Base-by-base conservation (phyloP, 2,888 invertebrate genomes). In the Macrosoma leucophasiata region DNA sequence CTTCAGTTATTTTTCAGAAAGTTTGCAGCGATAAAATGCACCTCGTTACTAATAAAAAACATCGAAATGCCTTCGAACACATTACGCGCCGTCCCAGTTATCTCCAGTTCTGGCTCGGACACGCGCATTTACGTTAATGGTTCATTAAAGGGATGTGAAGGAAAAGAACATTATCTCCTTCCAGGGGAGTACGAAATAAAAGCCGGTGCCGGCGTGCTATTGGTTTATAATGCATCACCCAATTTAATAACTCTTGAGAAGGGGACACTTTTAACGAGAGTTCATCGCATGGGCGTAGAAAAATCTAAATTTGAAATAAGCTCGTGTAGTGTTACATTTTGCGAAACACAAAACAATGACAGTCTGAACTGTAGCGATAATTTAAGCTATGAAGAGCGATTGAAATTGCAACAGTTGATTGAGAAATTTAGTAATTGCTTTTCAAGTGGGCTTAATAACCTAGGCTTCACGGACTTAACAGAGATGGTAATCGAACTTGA, bases 401-500 rank as follows among this genome's bases (percentile, higher is more conserved):
- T 4, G 7, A 6, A 27, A 15, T 27, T 43, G 6, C 10, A 29
- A 12, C 5, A 17, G 2, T 17, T 39, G 3, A 4, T 44, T 5
- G 8, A 12, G 0, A 13, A 32, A 7, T 42, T 34, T 24, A 25
- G 22, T 8, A 21, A 29, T 9, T 46, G 48, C 28, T 50, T 50
- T 28, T 41, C 46, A 0, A 30, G 4, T 6, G 24, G 29, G 8
- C 13, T 51, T 1, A n/a, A 28, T 0, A 42, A 50, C 7, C 18
- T 48, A 5, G 48, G 48, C 1, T 45, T 20, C 10, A 48, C 46
- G 4, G 27, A 14, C 1, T 18, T 21, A 10, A 27, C 32, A 1
- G 44, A 50, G 29, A 50, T 50, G 50, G 19, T 8, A 12, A 48
- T 50, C 3, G 17, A 43, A 3, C 25, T 50, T 9, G 18, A 36